Conservation (phyloP, 2,113 vertebrate genomes). For the Oreochromis niloticus region DNA sequence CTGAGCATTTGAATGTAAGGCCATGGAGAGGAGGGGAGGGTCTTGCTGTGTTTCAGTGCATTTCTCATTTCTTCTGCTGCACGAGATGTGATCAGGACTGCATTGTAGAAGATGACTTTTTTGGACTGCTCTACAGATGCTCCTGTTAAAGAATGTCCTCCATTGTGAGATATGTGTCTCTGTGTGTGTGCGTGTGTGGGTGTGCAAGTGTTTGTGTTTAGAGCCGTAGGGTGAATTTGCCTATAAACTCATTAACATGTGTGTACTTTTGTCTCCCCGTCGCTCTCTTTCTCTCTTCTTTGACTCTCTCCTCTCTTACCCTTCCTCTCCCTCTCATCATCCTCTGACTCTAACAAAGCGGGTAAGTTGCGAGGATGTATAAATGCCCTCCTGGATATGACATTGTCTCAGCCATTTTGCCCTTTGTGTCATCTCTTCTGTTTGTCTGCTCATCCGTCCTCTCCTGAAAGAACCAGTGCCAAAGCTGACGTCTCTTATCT, state of each 20-base stretch:
- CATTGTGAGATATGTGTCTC: slow-evolving; percentile 28
- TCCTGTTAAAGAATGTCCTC: slow-evolving; percentile 43
- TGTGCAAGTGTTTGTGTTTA: background rate
- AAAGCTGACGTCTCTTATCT: slow-evolving; percentile 51
- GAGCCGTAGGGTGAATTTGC: slow-evolving; percentile 44
- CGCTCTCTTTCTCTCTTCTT: slow-evolving; percentile 63
- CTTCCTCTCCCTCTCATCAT: slow-evolving; percentile 65
- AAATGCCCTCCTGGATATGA: slow-evolving; percentile 77
- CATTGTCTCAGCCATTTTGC: slow-evolving; percentile 77
- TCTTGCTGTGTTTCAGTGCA: slow-evolving; percentile 53
- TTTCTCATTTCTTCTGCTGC: slow-evolving; percentile 60
- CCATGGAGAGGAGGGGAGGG: background rate
- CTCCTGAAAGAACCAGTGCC: slow-evolving; percentile 44
- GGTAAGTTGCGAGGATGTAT: slow-evolving; percentile 83
- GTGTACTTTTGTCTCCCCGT: slow-evolving; percentile 89
- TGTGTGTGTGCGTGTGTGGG: background rate
- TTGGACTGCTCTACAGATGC: slow-evolving; percentile 47
- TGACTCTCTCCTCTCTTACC: slow-evolving; percentile 75
- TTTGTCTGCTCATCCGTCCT: slow-evolving; percentile 39
- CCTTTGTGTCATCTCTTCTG: slow-evolving; percentile 58
- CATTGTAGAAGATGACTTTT: slow-evolving; percentile 50
- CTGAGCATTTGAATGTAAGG: slow-evolving; percentile 52
- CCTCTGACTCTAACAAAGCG: slow-evolving; percentile 87
- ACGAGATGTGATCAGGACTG: slow-evolving; percentile 62
- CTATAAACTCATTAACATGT: slow-evolving; percentile 84